Conservation (phyloP, 2,797 vertebrate genomes). For the Loris lydekkerianus region DNA sequence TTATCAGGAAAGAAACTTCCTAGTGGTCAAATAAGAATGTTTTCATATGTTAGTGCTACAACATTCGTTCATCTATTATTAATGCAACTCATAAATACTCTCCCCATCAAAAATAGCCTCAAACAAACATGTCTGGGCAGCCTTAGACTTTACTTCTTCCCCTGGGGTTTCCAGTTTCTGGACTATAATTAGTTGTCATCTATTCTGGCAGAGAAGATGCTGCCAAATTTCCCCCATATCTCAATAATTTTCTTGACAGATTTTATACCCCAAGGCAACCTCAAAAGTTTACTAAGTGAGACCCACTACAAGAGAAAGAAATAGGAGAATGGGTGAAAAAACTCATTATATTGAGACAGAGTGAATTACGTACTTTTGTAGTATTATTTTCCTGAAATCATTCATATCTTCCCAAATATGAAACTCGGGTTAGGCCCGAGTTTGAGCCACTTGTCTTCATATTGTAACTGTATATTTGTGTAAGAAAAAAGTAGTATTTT, state of each 20-base stretch:
- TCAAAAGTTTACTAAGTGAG: conserved; percentile 85
- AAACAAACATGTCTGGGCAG: conserved; percentile 84
- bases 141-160: conserved; percentile 81
- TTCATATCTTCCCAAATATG: conserved; percentile 48
- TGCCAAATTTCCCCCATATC: conserved; percentile 78
- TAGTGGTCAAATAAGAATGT: conserved; percentile 84
- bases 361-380: conserved; percentile 69
- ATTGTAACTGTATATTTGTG: background rate
- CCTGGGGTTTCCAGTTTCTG: conserved; percentile 80
- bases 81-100: conserved; percentile 88
- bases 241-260: conserved; percentile 84
- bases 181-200: conserved; percentile 87
- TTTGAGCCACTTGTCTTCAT: conserved; percentile 31
- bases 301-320: conserved; percentile 61
- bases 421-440: background rate
- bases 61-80: conserved; percentile 87
- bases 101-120: conserved; percentile 86
- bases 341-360: conserved; percentile 74
- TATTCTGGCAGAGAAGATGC: conserved; percentile 82
- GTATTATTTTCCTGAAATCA: conserved; percentile 23
- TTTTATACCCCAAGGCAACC: conserved; percentile 83
- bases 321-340: background rate
- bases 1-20: conserved; percentile 81
- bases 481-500: background rate
- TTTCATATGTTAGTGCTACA: conserved; percentile 84